Conservation (phyloP, 2,113 vertebrate species). For the Aegypius monachus region DNA sequence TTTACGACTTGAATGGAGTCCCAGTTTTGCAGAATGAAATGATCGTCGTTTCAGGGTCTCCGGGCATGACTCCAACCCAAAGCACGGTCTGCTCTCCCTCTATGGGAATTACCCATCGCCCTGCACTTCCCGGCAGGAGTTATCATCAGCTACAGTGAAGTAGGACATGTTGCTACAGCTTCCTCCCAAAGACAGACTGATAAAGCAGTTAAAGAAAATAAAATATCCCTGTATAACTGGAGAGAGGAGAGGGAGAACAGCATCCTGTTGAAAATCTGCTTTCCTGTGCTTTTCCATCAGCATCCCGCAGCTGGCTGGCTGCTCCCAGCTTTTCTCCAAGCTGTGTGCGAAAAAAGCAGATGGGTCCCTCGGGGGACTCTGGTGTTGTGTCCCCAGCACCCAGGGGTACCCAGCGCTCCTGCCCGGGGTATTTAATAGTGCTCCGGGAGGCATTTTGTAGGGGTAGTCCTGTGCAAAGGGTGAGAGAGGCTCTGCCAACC, state of each 20-base stretch:
- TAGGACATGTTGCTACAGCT: neutral
- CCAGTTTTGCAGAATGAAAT: neutral
- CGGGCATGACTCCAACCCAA: neutral
- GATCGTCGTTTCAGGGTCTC: rapidly evolving
- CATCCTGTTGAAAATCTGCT: neutral
- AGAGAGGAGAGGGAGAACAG: neutral
- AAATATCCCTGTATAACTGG: neutral
- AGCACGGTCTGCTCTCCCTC: neutral
- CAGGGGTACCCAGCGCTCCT: neutral
- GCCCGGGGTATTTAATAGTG: too few relatives aligned
- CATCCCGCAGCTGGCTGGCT: rapidly evolving
- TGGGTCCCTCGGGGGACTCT: neutral
- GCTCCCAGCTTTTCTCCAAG: neutral
- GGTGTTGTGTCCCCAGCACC: too few relatives aligned
- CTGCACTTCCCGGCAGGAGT: neutral
- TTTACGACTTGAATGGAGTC: neutral
- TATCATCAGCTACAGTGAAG: neutral
- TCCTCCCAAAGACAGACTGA: neutral
- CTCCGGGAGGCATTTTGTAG: neutral
- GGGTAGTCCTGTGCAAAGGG: neutral
- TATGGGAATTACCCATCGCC: neutral
- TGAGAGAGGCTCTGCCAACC: neutral
- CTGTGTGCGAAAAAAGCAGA: neutral
- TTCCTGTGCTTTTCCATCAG: neutral
- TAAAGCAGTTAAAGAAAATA: neutral